phyloP scores from a whole-genome alignment of 2,797 vertebrate species.

The Dermochelys coriacea region DNA sequence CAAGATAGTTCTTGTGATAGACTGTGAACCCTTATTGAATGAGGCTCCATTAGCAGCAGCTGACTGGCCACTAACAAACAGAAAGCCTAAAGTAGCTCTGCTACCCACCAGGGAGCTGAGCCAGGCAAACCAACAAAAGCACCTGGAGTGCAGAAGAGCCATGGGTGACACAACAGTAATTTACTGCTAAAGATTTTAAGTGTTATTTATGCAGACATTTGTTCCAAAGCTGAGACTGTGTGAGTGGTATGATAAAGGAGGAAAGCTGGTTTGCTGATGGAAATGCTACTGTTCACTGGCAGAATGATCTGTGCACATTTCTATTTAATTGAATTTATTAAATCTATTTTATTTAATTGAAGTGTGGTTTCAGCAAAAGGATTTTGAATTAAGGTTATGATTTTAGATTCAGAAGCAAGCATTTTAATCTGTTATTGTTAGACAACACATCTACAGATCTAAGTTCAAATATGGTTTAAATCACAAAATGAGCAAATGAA shows the following conservation, averaged over 20 bases:
- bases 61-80: neutral
- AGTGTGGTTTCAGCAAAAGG: neutral
- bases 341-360: neutral
- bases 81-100: neutral
- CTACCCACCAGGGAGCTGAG: neutral
- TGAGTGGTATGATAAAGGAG: neutral
- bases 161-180: neutral
- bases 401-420: conserved; percentile 9
- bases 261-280: neutral
- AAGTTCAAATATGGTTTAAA: neutral
- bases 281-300: neutral
- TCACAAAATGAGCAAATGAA: neutral
- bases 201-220: neutral
- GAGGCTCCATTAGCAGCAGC: neutral
- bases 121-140: neutral
- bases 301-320: neutral
- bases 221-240: neutral
- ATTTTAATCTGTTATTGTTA: neutral
- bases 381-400: neutral
- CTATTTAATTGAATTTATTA: too few species aligned
- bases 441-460: neutral
- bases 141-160: neutral
- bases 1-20: neutral
- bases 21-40: neutral
- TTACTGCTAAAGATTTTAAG: neutral